These are phyloP conservation scores for Trissonchulus sp. DNA, from an alignment of 2,888 invertebrate species.

Conservation along the genomic window DNA sequence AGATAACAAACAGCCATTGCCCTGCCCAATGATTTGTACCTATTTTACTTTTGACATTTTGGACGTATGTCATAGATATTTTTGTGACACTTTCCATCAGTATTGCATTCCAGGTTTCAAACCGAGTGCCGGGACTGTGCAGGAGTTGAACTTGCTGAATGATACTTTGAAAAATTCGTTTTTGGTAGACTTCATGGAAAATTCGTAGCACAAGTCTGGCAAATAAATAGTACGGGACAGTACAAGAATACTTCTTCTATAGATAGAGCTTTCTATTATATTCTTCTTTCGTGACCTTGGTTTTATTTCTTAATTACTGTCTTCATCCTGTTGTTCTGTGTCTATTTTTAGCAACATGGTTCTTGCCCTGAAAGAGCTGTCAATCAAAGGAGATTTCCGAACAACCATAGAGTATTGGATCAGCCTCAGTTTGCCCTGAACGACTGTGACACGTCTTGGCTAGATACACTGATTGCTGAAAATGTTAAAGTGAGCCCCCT, in stretches of 20 bases:
- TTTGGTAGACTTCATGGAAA: too few species aligned
- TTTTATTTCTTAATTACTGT: too few species aligned
- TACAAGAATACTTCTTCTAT: not conserved
- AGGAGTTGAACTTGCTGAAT: slow-evolving; percentile 96
- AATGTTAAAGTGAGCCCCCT: slow-evolving; percentile 73
- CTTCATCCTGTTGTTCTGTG: not conserved
- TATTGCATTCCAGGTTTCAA: slow-evolving; percentile 68
- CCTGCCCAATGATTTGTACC: too few species aligned
- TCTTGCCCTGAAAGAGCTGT: slow-evolving; percentile 90
- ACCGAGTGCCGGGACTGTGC: slow-evolving; percentile 92
- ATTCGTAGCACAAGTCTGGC: not conserved
- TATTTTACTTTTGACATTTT: too few species aligned
- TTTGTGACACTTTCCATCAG: not conserved
- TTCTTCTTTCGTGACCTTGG: not conserved
- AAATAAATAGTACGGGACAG: not conserved
- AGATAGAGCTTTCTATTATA: not conserved
- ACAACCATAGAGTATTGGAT: slow-evolving; percentile 97
- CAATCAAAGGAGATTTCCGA: slow-evolving; percentile 93
- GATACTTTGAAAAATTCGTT: too few species aligned
- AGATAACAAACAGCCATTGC: too few species aligned
- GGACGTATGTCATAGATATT: too few species aligned
- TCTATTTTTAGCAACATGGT: slow-evolving; percentile 69
- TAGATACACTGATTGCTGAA: slow-evolving; percentile 88
- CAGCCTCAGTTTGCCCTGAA: slow-evolving; percentile 82
- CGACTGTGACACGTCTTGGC: slow-evolving; percentile 90